Percentiles rank a stretch among this genome's conserved stretches.
phyloP scores from a whole-genome alignment of 2,888 invertebrate species.

The Noctua janthina region DNA sequence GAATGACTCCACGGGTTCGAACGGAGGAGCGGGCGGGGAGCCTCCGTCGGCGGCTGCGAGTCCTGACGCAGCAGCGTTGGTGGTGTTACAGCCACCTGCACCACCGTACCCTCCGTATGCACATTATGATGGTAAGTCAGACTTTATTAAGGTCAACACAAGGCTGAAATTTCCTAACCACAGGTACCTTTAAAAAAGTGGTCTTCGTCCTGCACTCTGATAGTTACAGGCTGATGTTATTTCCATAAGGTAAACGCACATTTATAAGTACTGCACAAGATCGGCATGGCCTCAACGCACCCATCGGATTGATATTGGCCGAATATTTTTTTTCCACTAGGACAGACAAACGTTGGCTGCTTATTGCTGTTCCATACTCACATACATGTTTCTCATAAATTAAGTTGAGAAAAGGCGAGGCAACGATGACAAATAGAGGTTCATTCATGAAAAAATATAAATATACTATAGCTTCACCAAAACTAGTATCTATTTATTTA shows the following conservation, averaged over 20 bases:
- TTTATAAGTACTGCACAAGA: background rate
- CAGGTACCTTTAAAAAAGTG: too few species aligned
- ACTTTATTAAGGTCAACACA: background rate
- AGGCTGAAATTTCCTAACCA: too few species aligned
- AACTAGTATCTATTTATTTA: too few species aligned
- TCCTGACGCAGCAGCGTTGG: constrained; percentile 87
- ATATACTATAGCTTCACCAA: background rate
- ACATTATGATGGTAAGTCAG: constrained; percentile 85
- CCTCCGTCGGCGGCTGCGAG: constrained; percentile 88
- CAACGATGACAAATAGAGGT: background rate
- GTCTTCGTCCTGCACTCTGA: too few species aligned
- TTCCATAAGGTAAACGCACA: background rate
- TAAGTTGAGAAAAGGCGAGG: background rate
- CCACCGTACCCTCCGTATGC: constrained; percentile 88
- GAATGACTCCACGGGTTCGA: constrained; percentile 87
- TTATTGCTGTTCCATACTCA: background rate
- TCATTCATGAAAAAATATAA: background rate
- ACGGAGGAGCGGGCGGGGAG: constrained; percentile 84
- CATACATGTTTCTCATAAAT: background rate
- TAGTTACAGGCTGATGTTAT: background rate
- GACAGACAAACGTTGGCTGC: background rate
- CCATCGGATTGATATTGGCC: background rate
- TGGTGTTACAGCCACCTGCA: constrained; percentile 87
- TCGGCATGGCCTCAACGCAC: too few species aligned
- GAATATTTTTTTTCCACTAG: background rate